Evolutionary conservation across 35 echinoderm and acorn worm genomes (phyloP).

Genomic region (Anneissia japonica): DNA sequence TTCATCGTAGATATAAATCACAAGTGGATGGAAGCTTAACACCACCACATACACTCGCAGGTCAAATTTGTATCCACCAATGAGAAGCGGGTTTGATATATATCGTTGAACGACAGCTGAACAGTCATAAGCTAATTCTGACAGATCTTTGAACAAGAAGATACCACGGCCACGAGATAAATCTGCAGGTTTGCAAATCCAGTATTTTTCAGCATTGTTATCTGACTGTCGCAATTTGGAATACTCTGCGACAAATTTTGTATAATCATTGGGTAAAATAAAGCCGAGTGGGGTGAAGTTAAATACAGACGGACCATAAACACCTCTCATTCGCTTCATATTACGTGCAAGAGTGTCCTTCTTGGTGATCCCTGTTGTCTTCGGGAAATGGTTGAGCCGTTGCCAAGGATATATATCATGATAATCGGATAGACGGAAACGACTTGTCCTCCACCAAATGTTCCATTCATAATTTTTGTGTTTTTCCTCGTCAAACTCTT

Average conservation of each 20-base stretch:
- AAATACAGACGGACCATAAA: slow-evolving; percentile 67
- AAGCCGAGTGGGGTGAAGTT: slow-evolving; percentile 83
- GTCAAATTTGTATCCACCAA: slow-evolving; percentile 90
- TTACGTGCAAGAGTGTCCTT: slow-evolving; percentile 81
- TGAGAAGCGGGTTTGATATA: slow-evolving; percentile 70
- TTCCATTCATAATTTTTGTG: slow-evolving; percentile 76
- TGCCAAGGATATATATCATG: slow-evolving; percentile 76
- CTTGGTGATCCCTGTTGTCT: slow-evolving; percentile 75
- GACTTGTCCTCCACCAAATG: slow-evolving; percentile 65
- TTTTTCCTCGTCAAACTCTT: slow-evolving; percentile 72
- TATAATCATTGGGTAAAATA: slow-evolving; percentile 88
- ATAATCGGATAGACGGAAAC: slow-evolving; percentile 68
- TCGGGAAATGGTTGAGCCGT: slow-evolving; percentile 76
- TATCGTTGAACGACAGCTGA: slow-evolving; percentile 69
- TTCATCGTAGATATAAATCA: slow-evolving; percentile 85
- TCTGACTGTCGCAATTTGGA: slow-evolving; percentile 55
- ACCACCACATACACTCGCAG: slow-evolving; percentile 76
- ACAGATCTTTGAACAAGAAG: slow-evolving; percentile 81
- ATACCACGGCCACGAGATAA: slow-evolving; percentile 72
- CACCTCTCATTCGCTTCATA: slow-evolving; percentile 77
- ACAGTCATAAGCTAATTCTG: slow-evolving; percentile 72
- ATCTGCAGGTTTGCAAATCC: slow-evolving; percentile 93
- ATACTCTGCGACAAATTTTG: slow-evolving; percentile 93
- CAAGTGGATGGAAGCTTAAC: slow-evolving; percentile 62
- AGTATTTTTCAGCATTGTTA: slow-evolving; percentile 28